These are phyloP conservation scores for Alfaro cultratus DNA, from an alignment of 2,797 vertebrate genomes.

Conservation along the genomic window DNA sequence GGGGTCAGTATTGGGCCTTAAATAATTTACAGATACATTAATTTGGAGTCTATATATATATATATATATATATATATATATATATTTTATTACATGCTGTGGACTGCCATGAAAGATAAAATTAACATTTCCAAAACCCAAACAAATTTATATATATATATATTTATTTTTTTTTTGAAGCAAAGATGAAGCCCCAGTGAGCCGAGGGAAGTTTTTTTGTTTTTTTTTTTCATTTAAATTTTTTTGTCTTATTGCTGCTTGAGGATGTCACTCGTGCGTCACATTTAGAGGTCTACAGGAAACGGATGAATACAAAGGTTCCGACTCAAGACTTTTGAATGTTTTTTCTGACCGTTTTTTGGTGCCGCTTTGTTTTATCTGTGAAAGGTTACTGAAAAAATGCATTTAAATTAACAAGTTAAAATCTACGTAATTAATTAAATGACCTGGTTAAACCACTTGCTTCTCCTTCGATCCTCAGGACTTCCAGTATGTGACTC, in stretches of 20 bases:
- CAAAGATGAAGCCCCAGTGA: neutral
- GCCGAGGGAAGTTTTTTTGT: too few relatives aligned
- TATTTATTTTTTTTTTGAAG: neutral
- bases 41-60: neutral
- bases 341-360: too few relatives aligned
- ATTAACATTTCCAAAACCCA: too few relatives aligned
- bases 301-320: neutral
- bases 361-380: too few relatives aligned
- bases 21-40: neutral
- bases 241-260: neutral
- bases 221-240: too few relatives aligned
- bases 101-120: too few relatives aligned
- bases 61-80: neutral
- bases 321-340: neutral
- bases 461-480: constrained; percentile 46
- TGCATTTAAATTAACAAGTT: neutral
- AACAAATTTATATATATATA: neutral
- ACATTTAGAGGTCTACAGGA: neutral
- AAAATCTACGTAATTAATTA: neutral
- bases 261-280: neutral
- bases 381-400: too few relatives aligned
- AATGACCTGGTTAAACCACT: neutral
- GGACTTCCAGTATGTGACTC: constrained; percentile 90
- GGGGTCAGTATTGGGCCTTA: neutral
- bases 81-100: neutral